Percentiles rank a stretch among this genome's conserved stretches.
These are phyloP conservation scores for Azorinus chamasolen DNA, from an alignment of 2,888 invertebrate genomes.

Conservation along the genomic window DNA sequence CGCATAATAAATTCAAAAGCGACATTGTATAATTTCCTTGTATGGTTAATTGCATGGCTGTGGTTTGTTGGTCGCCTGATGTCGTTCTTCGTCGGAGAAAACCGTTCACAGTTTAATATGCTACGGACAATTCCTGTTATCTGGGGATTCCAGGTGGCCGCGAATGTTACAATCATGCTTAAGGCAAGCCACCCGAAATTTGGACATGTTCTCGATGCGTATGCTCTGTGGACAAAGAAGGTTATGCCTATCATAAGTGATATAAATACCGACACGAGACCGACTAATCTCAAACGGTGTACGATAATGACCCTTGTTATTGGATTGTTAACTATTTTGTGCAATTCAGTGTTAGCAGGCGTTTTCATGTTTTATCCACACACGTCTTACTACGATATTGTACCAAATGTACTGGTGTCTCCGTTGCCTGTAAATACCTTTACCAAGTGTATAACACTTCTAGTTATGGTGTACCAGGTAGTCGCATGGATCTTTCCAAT, in stretches of 20 bases:
- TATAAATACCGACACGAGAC: not conserved
- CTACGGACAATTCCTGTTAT: not conserved
- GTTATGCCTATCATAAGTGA: conserved; percentile 8
- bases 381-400: not conserved
- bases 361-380: conserved; percentile 3
- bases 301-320: not conserved
- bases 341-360: not conserved
- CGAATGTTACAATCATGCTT: conserved; percentile 2
- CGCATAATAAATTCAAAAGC: not conserved
- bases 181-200: conserved; percentile 10
- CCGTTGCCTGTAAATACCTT: conserved; percentile 12
- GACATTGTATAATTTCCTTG: not conserved
- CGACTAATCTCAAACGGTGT: not conserved
- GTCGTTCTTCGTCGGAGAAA: conserved; percentile 4
- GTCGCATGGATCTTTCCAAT: conserved; percentile 17
- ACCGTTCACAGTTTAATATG: not conserved
- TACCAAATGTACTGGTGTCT: not conserved
- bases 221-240: not conserved
- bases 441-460: conserved; percentile 1
- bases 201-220: conserved; percentile 4
- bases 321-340: not conserved
- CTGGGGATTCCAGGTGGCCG: conserved; percentile 5
- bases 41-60: not conserved
- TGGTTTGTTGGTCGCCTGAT: not conserved
- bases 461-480: conserved; percentile 2